Evolutionary conservation across 1,140 invertebrate genomes (phyloP), one percentile per base, ranked within the genome.

Genomic region (Myzus persicae): DNA sequence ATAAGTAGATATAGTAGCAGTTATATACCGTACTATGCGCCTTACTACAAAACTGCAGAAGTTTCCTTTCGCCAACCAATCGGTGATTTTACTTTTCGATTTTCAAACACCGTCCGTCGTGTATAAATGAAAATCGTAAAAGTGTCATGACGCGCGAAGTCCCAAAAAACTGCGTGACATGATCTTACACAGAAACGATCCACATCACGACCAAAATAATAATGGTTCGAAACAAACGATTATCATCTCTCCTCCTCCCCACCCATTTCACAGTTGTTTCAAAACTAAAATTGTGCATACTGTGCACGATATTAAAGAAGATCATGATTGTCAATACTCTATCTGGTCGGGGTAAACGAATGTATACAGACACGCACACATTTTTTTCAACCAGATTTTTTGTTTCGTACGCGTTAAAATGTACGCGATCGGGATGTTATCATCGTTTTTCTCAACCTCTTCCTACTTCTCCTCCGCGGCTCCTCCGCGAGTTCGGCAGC

Each of bases 371-470:
- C 87, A 46, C 38, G 38, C 89, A 20, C 38, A 48, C 22, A 54
- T 26, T 42, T 85, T 40, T 42, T n/a, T 42, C 46, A 51, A 36
- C 44, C 89, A 67, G 89, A 67, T 90, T 90, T 90, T 90, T 67
- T 46, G 54, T 67, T 42, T 31, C 54, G 54, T 90, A 90, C 51
- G 88, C 31, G 48, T 76, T 84, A 85, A 93, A 82, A 51, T 85
- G 44, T 93, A 24, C 48, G 14, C 91, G 76, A 92, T 82, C 44
- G 91, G 91, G 91, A 92, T 92, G 59, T 93, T 93, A 93, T 93
- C 81, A 82, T 51, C 67, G 36, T 93, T 93, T 93, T 93, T 51
- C 91, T 84, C 81, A 54, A 93, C 81, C 46, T 40, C 44, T 82
- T 54, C 36, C 91, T 54, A 11, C 90, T 24, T 36, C 46, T 31